Percentiles rank a stretch among this genome's conserved stretches.
phyloP scores from a whole-genome alignment of 2,888 invertebrate genomes.

The Erebia palarica region DNA sequence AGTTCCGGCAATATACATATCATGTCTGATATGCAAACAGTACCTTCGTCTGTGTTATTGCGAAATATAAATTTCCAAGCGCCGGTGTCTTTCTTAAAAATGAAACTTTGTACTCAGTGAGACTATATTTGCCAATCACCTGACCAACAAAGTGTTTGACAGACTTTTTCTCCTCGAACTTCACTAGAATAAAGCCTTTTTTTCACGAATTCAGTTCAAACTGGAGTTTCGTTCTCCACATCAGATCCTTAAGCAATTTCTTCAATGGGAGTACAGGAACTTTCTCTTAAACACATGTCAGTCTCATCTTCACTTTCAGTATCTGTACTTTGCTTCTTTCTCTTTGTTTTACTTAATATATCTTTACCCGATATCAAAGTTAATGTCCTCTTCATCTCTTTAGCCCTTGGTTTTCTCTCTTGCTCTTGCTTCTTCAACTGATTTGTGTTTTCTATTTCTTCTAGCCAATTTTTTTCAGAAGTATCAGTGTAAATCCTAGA shows the following conservation, averaged over 20 bases:
- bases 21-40: too few species aligned
- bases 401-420: background rate
- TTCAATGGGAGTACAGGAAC: background rate
- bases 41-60: too few species aligned
- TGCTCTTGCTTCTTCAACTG: constrained; percentile 7
- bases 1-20: too few species aligned
- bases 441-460: constrained; percentile 37
- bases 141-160: constrained; percentile 20
- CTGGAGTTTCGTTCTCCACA: background rate
- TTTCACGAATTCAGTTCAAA: background rate
- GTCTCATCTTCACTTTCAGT: background rate
- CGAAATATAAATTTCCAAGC: too few species aligned
- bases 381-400: background rate
- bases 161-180: constrained; percentile 33
- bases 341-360: constrained; percentile 6
- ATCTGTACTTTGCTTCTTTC: background rate
- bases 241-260: background rate
- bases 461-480: constrained; percentile 40
- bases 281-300: constrained; percentile 13
- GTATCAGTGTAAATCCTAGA: constrained; percentile 1
- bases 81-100: too few species aligned
- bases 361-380: background rate
- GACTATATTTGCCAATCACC: too few species aligned
- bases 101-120: too few species aligned
- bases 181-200: constrained; percentile 23